These are phyloP conservation scores for Spondyliosoma cantharus DNA, from an alignment of 2,797 vertebrate genomes.

Conservation along the genomic window DNA sequence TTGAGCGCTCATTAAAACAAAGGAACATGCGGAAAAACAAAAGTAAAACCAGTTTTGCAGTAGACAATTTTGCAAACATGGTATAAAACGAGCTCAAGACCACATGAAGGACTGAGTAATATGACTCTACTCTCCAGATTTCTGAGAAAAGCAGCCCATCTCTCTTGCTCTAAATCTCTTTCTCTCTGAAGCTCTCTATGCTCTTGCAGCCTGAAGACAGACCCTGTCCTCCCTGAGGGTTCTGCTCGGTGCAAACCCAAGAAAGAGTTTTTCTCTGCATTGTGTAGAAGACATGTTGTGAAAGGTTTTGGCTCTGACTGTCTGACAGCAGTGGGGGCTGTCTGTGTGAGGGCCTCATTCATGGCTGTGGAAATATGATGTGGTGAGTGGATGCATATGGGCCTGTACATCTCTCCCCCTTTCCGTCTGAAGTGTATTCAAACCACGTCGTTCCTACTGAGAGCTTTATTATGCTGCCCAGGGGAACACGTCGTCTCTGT, in stretches of 20 bases:
- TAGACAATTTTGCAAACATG: constrained; percentile 55
- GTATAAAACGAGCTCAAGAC: constrained; percentile 68
- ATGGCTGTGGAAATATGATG: constrained; percentile 83
- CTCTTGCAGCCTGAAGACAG: constrained; percentile 58
- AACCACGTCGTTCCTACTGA: constrained; percentile 77
- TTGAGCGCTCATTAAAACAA: constrained; percentile 30
- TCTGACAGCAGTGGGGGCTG: constrained; percentile 66
- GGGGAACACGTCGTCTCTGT: constrained; percentile 73
- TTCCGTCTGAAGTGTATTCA: constrained; percentile 81
- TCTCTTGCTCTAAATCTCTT: constrained; percentile 52
- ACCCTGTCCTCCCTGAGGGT: constrained; percentile 49
- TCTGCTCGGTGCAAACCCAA: constrained; percentile 63
- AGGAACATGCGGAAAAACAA: constrained; percentile 45
- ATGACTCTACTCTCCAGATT: constrained; percentile 70
- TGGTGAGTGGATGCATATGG: constrained; percentile 80
- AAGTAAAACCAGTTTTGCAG: constrained; percentile 65
- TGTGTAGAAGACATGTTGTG: constrained; percentile 69
- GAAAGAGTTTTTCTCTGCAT: constrained; percentile 62
- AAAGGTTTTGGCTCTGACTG: constrained; percentile 69
- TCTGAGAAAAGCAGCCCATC: constrained; percentile 74
- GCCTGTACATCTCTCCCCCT: constrained; percentile 68
- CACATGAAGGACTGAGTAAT: constrained; percentile 77
- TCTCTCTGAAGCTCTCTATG: constrained; percentile 42
- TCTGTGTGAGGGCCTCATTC: constrained; percentile 77
- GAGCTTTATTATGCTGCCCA: constrained; percentile 76